Percentiles rank a stretch among this genome's conserved stretches.
phyloP scores from a whole-genome alignment of 2,888 invertebrate species.

The Monopis laevigella region DNA sequence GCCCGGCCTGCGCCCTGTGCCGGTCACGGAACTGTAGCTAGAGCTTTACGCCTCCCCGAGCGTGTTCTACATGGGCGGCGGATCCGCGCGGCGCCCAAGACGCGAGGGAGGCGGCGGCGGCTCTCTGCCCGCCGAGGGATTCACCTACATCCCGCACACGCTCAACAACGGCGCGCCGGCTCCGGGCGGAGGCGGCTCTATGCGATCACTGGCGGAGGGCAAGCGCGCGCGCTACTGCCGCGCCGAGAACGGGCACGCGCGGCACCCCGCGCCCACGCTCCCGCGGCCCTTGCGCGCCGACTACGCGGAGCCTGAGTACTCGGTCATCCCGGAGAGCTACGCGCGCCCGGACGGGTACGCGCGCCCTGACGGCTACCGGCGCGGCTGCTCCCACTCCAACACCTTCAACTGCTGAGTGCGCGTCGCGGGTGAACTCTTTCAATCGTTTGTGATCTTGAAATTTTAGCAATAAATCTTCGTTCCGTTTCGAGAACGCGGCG shows the following conservation, averaged over 20 bases:
- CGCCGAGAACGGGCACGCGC: constrained; percentile 60
- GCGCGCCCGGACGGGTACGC: constrained; percentile 22
- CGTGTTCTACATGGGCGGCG: constrained; percentile 79
- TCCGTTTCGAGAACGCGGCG: constrained; percentile 33
- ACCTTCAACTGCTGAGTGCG: constrained; percentile 63
- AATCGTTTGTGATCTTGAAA: constrained; percentile 64
- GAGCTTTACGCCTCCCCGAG: constrained; percentile 91
- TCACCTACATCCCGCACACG: constrained; percentile 73
- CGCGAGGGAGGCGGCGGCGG: constrained; percentile 57
- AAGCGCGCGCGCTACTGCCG: constrained; percentile 55
- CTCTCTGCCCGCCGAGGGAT: constrained; percentile 76
- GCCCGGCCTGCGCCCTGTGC: constrained; percentile 73
- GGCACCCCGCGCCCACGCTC: constrained; percentile 53
- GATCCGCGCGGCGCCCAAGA: constrained; percentile 57
- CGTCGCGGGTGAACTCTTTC: constrained; percentile 31
- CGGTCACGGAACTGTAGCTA: constrained; percentile 95
- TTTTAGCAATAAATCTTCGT: constrained; percentile 68
- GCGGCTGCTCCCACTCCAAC: constrained; percentile 56
- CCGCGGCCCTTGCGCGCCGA: constrained; percentile 35
- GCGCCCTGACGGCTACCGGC: constrained; percentile 39
- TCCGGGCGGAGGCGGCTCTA: constrained; percentile 60
- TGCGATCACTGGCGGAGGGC: constrained; percentile 57
- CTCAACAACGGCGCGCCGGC: constrained; percentile 63
- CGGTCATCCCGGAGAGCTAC: constrained; percentile 55
- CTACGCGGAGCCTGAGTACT: constrained; percentile 62